phyloP scores from a whole-genome alignment of 2,113 vertebrate species.

The Aspidoscelis tigris region DNA sequence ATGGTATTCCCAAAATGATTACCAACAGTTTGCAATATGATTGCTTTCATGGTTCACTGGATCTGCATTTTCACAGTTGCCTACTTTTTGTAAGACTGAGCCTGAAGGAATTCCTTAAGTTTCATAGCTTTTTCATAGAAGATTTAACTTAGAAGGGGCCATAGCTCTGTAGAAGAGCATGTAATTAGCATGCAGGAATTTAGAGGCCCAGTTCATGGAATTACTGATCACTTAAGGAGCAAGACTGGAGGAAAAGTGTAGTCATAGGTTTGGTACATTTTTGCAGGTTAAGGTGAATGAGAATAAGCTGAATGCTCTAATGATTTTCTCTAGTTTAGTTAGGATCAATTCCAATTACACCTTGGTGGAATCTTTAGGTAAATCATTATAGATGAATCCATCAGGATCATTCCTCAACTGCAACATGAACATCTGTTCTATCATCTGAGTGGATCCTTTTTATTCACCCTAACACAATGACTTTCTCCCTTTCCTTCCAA shows the following conservation, averaged over 20 bases:
- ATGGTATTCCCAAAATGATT: conserved; percentile 58
- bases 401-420: too few species aligned
- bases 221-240: not conserved
- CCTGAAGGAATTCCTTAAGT: conserved; percentile 23
- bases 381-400: too few species aligned
- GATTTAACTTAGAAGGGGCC: conserved; percentile 23
- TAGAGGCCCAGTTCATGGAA: not conserved
- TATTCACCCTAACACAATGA: too few species aligned
- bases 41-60: conserved; percentile 59
- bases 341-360: not conserved
- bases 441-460: too few species aligned
- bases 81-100: conserved; percentile 2
- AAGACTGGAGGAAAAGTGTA: not conserved
- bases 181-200: not conserved
- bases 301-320: not conserved
- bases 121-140: conserved; percentile 7
- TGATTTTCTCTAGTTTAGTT: not conserved
- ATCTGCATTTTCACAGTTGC: conserved; percentile 58
- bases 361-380: not conserved
- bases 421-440: too few species aligned
- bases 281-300: not conserved
- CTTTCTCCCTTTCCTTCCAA: too few species aligned
- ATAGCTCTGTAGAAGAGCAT: not conserved
- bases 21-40: conserved; percentile 62
- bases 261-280: not conserved